Percentiles rank a stretch among this genome's conserved stretches.
phyloP scores from a whole-genome alignment of 2,888 invertebrate species.

The Plebejus anna region DNA sequence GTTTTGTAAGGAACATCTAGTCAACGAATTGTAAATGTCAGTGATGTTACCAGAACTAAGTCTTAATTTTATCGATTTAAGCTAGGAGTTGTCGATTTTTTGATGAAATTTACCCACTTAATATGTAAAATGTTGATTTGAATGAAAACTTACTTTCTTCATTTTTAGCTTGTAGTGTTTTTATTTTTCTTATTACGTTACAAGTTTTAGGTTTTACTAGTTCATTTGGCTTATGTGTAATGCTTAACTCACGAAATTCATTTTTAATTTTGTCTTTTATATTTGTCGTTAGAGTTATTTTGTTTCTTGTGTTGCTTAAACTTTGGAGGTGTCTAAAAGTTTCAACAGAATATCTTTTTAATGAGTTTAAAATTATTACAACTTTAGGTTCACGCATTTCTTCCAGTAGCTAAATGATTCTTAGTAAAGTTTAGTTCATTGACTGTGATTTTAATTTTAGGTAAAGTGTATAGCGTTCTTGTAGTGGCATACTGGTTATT shows the following conservation, averaged over 20 bases:
- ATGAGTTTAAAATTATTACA: not conserved
- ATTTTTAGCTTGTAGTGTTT: constrained; percentile 46
- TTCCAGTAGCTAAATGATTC: not conserved
- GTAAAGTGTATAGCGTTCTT: not conserved
- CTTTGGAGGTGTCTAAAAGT: not conserved
- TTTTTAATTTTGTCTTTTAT: not conserved
- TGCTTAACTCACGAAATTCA: not conserved
- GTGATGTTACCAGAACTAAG: constrained; percentile 74
- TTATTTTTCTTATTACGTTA: constrained; percentile 42
- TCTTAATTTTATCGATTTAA: constrained; percentile 68
- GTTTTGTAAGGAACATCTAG: constrained; percentile 53
- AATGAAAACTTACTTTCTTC: not conserved
- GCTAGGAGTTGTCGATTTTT: constrained; percentile 75
- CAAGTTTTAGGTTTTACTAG: constrained; percentile 42
- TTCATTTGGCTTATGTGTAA: constrained; percentile 44
- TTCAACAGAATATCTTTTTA: not conserved
- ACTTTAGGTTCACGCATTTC: not conserved
- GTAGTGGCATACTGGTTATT: not conserved
- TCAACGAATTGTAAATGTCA: constrained; percentile 71
- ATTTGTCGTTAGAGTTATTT: not conserved
- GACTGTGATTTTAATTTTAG: constrained; percentile 18
- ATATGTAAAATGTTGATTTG: not conserved
- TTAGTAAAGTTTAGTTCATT: constrained; percentile 6
- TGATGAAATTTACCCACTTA: constrained; percentile 52
- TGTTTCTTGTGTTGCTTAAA: not conserved